Base-by-base conservation (phyloP, 2,797 vertebrate species). In the Garrulus glandarius region DNA sequence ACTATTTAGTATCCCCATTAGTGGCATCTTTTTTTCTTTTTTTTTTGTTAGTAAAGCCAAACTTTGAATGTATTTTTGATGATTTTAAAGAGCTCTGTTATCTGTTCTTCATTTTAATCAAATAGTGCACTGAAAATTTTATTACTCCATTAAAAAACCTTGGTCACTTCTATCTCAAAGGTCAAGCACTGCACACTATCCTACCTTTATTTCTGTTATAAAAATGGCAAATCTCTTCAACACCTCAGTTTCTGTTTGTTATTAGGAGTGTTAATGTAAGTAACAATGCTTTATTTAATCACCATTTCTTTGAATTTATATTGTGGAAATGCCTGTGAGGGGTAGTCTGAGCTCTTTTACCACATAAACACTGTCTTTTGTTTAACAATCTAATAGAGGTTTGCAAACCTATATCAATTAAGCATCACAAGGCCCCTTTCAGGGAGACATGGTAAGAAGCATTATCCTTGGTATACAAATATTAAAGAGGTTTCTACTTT, bases 381-480 rank as follows among this genome's bases (percentile, higher is more conserved):
- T 76, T 82, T 76, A 82, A 74, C 0, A 16, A 57, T 57, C 27
- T 83, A 36, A 71, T 13, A 85, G 46, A 69, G 17, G 7, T 71
- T 89, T 91, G 67, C 34, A 77, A 85, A 44, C 20, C 70, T 68
- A 32, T 37, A 82, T 74, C 87, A 94, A 60, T 95, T 91, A 92
- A 87, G 9, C 52, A 87, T 82, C 34, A 76, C 67, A 93, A 82
- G 29, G 30, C 20, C 41, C 49, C 52, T 90, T 70, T 71, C 68
- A 83, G 72, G 15, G 36, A 87, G 21, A 65, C 27, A 39, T 59
- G 16, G 32, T 68, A 87, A 87, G 56, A 44, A 82, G 18, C 63
- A 65, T 63, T 57, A 63, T 69, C 32, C 52, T 95, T 86, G 43
- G 69, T 88, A 79, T 30, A 60, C 19, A 86, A 86, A 82, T 84